A percentile compares a stretch with the other conserved stretches of the same genome.
These are phyloP conservation scores for Argyrosomus japonicus DNA, from an alignment of 2,113 vertebrate species.

Conservation along the genomic window DNA sequence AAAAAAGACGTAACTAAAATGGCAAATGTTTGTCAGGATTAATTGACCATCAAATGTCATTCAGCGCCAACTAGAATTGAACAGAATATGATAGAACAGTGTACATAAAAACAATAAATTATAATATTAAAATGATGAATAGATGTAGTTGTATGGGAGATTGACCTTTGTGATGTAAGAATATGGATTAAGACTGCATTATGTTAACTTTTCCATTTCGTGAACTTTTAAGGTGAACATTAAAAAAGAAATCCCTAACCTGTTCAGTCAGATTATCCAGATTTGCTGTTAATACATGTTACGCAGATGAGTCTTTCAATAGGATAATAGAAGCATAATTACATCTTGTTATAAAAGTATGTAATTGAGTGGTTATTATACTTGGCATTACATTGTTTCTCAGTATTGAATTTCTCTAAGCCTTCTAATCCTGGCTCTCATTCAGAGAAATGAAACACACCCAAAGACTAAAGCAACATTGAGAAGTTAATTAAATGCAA, in stretches of 20 bases:
- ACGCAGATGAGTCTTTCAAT: not conserved
- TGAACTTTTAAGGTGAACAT: not conserved
- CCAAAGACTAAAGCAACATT: not conserved
- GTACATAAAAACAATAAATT: not conserved
- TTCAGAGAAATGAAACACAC: slow-evolving; percentile 11
- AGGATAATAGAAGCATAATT: not conserved
- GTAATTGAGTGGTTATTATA: not conserved
- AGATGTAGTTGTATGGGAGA: not conserved
- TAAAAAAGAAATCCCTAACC: not conserved
- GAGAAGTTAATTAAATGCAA: not conserved
- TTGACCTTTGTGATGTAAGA: not conserved
- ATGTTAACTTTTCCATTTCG: not conserved
- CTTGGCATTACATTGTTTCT: not conserved
- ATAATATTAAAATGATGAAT: not conserved
- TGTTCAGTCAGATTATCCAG: not conserved
- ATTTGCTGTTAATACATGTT: not conserved
- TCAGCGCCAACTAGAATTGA: not conserved
- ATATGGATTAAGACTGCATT: not conserved
- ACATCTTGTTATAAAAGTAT: not conserved
- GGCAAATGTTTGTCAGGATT: not conserved
- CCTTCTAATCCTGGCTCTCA: not conserved
- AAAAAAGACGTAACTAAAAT: not conserved
- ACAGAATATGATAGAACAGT: not conserved
- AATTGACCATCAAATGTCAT: no score
- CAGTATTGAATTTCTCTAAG: slow-evolving; percentile 4